Percentiles rank a stretch among this genome's conserved stretches.
Conservation (phyloP, 1,140 invertebrate species). For the Tribolium madens region DNA sequence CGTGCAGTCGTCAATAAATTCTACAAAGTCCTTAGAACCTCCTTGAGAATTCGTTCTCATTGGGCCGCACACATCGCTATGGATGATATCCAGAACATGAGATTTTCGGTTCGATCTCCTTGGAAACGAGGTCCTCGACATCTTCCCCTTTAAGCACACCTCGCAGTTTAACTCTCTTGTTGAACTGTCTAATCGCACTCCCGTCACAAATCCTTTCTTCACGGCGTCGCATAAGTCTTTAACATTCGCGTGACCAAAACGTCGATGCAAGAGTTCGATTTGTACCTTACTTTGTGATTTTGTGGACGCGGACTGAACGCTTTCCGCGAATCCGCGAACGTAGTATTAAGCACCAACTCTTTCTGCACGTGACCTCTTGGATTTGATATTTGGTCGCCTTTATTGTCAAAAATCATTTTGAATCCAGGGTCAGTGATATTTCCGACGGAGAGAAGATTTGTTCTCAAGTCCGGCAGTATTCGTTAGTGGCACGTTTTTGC, state of each 20-base stretch:
- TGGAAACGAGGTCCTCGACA: conserved; percentile 68
- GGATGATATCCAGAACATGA: conserved; percentile 65
- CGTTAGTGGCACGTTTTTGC: too few relatives aligned
- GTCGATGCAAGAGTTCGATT: neutral
- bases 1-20: conserved; percentile 60
- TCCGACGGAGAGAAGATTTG: too few relatives aligned
- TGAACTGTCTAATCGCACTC: neutral
- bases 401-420: too few relatives aligned
- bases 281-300: neutral
- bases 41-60: conserved; percentile 43
- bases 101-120: conserved; percentile 73
- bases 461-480: too few relatives aligned
- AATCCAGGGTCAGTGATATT: too few relatives aligned
- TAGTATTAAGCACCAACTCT: neutral
- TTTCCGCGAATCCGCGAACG: neutral
- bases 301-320: neutral
- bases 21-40: conserved; percentile 56
- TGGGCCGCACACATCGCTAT: conserved; percentile 53
- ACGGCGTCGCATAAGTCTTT: neutral
- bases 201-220: neutral
- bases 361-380: neutral
- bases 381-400: too few relatives aligned
- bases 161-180: conserved; percentile 22
- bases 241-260: neutral
- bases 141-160: conserved; percentile 50